Percentiles rank a stretch among this genome's conserved stretches.
These are phyloP conservation scores for Odobenus rosmarus DNA, from an alignment of 2,113 vertebrate genomes.

Conservation along the genomic window DNA sequence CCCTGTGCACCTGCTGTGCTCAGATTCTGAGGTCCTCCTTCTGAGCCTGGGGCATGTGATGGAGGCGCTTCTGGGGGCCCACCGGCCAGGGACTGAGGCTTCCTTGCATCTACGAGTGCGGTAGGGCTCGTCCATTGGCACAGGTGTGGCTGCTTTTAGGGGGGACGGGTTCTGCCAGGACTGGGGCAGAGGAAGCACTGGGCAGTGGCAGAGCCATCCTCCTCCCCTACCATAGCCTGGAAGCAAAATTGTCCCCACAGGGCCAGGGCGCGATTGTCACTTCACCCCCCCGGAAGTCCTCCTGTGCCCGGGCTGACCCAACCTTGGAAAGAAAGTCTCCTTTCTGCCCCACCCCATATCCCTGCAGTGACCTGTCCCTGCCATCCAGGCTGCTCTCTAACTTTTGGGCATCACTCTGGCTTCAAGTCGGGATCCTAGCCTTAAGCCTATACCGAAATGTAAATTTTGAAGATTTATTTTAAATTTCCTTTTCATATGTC, in stretches of 20 bases:
- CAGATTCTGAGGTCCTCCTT: background rate
- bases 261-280: background rate
- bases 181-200: rapidly evolving
- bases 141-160: background rate
- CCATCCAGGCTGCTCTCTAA: background rate
- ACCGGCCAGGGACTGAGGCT: background rate
- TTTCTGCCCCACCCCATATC: rapidly evolving
- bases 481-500: constrained; percentile 41
- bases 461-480: constrained; percentile 49
- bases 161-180: background rate
- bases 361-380: background rate
- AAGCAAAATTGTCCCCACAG: background rate
- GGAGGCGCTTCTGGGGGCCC: background rate
- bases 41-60: background rate
- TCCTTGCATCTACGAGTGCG: too few relatives aligned
- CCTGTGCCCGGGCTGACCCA: too few relatives aligned
- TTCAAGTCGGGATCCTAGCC: background rate
- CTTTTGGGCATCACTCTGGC: background rate
- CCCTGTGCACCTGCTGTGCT: background rate
- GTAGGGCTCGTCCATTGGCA: background rate
- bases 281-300: background rate
- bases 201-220: background rate
- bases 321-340: too few relatives aligned
- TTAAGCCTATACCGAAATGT: background rate
- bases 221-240: background rate